Base-by-base conservation (phyloP, 2,888 invertebrate species). In the Notodonta dromedarius region DNA sequence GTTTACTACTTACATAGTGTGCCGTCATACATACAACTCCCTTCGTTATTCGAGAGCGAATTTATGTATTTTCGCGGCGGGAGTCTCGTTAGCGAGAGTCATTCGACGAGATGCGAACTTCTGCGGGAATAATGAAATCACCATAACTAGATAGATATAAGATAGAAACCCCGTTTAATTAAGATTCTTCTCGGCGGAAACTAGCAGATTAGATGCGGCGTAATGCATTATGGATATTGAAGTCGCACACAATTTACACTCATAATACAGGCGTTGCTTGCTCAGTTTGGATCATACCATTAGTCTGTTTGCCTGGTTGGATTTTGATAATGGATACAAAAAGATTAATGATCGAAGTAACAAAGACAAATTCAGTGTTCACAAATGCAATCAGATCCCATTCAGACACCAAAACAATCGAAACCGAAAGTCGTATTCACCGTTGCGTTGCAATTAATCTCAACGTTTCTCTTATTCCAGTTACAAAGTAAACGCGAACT, bases 401-500 rank as follows among this genome's bases (percentile, higher is more conserved):
- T 57, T 46, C 46, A 46, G 46, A 11, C 13, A 46, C 5, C 46
- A 11, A 46, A 46, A 46, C 13, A n/a, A 16, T 16, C 9, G 16
- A 50, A 50, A 50, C 16, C 16, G 50, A 9, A 55, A 50, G 12
- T 58, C 52, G 52, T 40, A 40, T 58, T 14, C 32, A 40, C 58
- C 61, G 58, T 66, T 24, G 58, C 39, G 60, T 40, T 32, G 50
- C 61, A 53, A 35, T 52, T 13, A 48, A 16, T 62, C 56, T 56
- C 55, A 50, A 16, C 50, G 16, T 69, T 9, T 67, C 16, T 90
- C 59, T 75, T 56, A 72, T 94, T 94, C 16, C 94, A 96, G 96
- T 94, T 97, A 88, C 97, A 97, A 93, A 96, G 95, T 87, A 97
- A 97, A 94, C 95, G 97, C 79, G 97, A 97, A 94, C 95, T 97